A percentile compares a stretch with the other conserved stretches of the same genome.
These are phyloP conservation scores for Listrodromus nycthemerus DNA, from an alignment of 2,888 invertebrate genomes.

Conservation along the genomic window DNA sequence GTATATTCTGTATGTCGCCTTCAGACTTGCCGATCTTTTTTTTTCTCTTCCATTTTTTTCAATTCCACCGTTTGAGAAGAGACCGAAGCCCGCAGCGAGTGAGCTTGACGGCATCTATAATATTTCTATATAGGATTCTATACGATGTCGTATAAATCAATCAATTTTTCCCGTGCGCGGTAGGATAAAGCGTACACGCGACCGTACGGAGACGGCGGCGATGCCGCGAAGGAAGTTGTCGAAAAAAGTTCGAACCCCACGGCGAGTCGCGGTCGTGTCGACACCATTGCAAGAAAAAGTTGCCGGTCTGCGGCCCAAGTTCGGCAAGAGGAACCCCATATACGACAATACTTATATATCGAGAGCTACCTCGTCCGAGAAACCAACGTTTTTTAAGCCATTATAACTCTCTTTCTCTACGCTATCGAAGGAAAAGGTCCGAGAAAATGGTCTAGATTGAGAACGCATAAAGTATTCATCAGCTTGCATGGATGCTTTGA, in stretches of 20 bases:
- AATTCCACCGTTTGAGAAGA: not conserved
- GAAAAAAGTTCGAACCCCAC: constrained; percentile 36
- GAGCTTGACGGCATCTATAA: constrained; percentile 68
- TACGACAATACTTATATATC: constrained; percentile 27
- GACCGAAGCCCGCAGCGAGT: constrained; percentile 26
- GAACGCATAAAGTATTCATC: not conserved
- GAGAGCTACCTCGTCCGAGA: not conserved
- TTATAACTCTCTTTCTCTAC: not conserved
- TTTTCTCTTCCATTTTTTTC: constrained; percentile 19
- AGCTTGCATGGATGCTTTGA: not conserved
- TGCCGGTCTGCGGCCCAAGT: constrained; percentile 50
- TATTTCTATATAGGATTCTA: constrained; percentile 79
- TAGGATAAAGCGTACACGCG: constrained; percentile 51
- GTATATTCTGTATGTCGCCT: constrained; percentile 27
- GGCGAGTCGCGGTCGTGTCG: constrained; percentile 53
- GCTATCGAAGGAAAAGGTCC: not conserved
- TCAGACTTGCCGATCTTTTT: constrained; percentile 24
- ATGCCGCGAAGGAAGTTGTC: not conserved
- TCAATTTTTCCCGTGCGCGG: constrained; percentile 72
- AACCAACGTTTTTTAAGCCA: not conserved
- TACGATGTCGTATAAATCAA: constrained; percentile 78
- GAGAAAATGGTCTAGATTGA: not conserved
- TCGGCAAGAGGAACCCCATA: constrained; percentile 30
- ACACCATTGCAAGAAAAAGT: constrained; percentile 65
- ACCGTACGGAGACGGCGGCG: constrained; percentile 11